These are phyloP conservation scores for Automeris io DNA, from an alignment of 2,888 invertebrate species.

Conservation along the genomic window DNA sequence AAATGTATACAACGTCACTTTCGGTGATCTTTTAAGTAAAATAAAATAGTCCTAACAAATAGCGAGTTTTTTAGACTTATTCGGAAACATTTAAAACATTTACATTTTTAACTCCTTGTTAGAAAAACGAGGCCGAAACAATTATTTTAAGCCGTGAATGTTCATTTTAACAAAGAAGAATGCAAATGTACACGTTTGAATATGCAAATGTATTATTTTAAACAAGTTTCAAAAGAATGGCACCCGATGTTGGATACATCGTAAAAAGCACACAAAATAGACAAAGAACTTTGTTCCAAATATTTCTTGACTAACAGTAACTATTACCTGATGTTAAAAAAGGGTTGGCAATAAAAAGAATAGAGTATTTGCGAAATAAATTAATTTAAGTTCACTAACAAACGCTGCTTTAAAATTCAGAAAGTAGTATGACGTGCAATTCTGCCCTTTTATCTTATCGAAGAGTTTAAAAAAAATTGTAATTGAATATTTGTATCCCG, in stretches of 20 bases:
- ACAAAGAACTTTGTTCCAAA: constrained; percentile 59
- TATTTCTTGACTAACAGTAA: constrained; percentile 54
- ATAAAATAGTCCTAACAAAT: too few species aligned
- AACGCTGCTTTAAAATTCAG: constrained; percentile 57
- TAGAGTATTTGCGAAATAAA: constrained; percentile 50
- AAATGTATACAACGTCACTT: too few species aligned
- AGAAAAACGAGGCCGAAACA: constrained; percentile 33
- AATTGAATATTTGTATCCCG: too few species aligned
- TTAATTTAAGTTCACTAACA: constrained; percentile 67
- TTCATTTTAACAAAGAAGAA: constrained; percentile 33
- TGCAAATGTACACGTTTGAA: constrained; percentile 57
- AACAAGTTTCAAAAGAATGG: constrained; percentile 40
- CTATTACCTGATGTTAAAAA: constrained; percentile 43
- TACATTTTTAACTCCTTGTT: constrained; percentile 60
- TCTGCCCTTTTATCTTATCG: too few species aligned
- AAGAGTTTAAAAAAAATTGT: too few species aligned
- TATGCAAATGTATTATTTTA: constrained; percentile 65
- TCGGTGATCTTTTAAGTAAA: too few species aligned
- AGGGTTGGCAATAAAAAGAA: constrained; percentile 52
- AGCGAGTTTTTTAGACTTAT: too few species aligned
- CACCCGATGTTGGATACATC: constrained; percentile 41
- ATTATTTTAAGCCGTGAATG: constrained; percentile 47
- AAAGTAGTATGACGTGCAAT: too few species aligned
- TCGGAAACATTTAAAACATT: constrained; percentile 37
- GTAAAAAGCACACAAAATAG: constrained; percentile 60